Evolutionary conservation across 2,888 invertebrate species (phyloP).

Genomic region (Epiblema foenella): DNA sequence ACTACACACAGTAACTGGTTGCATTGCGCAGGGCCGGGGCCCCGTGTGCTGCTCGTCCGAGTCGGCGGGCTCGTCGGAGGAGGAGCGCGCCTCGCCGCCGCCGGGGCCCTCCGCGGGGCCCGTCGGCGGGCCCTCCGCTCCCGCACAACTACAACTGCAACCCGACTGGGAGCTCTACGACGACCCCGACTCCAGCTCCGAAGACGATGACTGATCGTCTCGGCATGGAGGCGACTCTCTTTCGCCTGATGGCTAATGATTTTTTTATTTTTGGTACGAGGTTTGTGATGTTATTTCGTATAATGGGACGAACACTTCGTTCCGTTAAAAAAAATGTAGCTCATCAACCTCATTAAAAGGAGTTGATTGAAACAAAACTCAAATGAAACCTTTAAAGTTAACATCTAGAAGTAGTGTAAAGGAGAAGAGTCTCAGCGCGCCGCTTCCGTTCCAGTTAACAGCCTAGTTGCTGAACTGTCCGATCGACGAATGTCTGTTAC

Average conservation of each 20-base stretch:
- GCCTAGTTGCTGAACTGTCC: neutral
- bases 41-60: conserved; percentile 41
- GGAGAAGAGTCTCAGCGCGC: neutral
- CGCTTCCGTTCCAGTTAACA: neutral
- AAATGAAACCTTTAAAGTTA: neutral
- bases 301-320: too few species aligned
- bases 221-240: too few species aligned
- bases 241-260: too few species aligned
- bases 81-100: conserved; percentile 37
- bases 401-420: neutral
- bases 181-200: conserved; percentile 16
- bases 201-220: conserved; percentile 24
- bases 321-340: neutral
- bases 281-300: too few species aligned
- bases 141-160: neutral
- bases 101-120: conserved; percentile 18
- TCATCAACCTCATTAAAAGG: neutral
- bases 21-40: conserved; percentile 19
- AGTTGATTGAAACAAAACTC: neutral
- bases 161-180: conserved; percentile 22
- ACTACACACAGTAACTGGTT: too few species aligned
- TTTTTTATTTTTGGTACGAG: too few species aligned
- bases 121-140: conserved; percentile 35
- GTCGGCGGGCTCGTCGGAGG: conserved; percentile 7
- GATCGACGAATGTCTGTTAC: neutral